phyloP scores from a whole-genome alignment of 2,113 vertebrate species.

The Callopanchax toddi region DNA sequence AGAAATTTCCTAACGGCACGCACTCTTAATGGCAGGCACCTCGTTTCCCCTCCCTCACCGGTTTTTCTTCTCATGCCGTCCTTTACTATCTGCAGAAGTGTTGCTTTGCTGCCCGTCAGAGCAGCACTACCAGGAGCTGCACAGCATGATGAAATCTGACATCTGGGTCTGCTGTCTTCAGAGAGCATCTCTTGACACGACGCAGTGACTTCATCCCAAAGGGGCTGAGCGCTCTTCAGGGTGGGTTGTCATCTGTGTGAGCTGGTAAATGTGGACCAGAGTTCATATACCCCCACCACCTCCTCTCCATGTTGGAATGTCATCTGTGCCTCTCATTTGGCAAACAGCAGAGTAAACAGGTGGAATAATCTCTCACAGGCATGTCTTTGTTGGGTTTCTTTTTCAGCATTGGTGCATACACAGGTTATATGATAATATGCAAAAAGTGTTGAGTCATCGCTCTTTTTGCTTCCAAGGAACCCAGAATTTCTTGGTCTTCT shows the following conservation, averaged over 20 bases:
- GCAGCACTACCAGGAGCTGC: neutral
- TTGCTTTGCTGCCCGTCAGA: neutral
- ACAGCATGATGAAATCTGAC: conserved; percentile 17
- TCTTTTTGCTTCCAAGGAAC: too few relatives aligned
- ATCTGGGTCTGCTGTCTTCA: conserved; percentile 17
- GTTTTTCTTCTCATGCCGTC: neutral
- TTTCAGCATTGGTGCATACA: neutral
- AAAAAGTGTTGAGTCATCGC: too few relatives aligned
- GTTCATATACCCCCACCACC: conserved; percentile 50
- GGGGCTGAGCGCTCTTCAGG: conserved; percentile 4
- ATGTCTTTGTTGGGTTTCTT: conserved; percentile 17
- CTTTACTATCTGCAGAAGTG: too few relatives aligned
- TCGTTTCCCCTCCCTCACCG: neutral
- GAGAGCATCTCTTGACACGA: conserved; percentile 13
- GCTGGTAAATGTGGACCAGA: conserved; percentile 33
- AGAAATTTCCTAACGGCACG: conserved; percentile 35
- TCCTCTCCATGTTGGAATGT: conserved; percentile 57
- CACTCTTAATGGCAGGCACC: conserved; percentile 23
- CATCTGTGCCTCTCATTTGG: conserved; percentile 10
- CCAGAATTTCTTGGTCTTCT: too few relatives aligned
- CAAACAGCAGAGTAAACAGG: conserved; percentile 48
- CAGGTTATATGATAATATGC: neutral
- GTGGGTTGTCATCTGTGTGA: neutral
- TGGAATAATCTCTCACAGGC: conserved; percentile 42
- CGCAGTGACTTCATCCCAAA: neutral